Conservation (phyloP, 2,113 vertebrate genomes). For the Carassius carassius region DNA sequence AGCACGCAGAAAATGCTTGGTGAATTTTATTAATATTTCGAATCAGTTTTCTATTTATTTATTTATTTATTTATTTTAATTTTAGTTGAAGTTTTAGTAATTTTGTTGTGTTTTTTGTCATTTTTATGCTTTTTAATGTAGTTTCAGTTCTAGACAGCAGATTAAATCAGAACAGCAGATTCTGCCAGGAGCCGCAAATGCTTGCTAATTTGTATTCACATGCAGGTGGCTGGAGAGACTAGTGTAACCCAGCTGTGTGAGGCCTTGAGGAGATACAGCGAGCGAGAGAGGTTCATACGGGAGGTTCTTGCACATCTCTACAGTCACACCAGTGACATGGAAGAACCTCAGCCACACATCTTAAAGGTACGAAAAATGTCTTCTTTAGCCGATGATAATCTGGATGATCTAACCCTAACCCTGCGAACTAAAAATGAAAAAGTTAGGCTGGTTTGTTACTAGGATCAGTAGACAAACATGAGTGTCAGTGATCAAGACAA, state of each 20-base stretch:
- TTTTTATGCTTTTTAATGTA: no score
- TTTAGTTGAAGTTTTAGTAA: no score
- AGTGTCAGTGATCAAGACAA: not conserved
- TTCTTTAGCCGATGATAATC: not conserved
- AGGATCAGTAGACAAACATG: not conserved
- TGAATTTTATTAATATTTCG: no score
- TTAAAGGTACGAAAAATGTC: slow-evolving; percentile 78
- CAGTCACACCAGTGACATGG: slow-evolving; percentile 84
- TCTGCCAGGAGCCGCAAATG: not conserved
- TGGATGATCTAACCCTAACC: not conserved
- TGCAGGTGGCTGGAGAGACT: slow-evolving; percentile 90
- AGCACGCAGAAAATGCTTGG: no score
- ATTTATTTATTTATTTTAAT: no score
- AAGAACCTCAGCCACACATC: slow-evolving; percentile 87
- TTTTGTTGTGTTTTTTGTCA: no score
- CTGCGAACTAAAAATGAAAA: not conserved
- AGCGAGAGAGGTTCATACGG: slow-evolving; percentile 87
- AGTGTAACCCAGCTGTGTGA: slow-evolving; percentile 92
- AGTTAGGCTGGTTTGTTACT: not conserved
- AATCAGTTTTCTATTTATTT: no score
- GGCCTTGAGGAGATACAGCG: slow-evolving; percentile 89
- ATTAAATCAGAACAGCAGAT: not conserved
- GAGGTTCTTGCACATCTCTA: slow-evolving; percentile 93
- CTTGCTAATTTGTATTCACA: not conserved
- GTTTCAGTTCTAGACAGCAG: no score